Percentiles rank a stretch among this genome's conserved stretches.
Evolutionary conservation across 1,140 invertebrate species (phyloP).

Genomic region (Brachionus rubens): DNA sequence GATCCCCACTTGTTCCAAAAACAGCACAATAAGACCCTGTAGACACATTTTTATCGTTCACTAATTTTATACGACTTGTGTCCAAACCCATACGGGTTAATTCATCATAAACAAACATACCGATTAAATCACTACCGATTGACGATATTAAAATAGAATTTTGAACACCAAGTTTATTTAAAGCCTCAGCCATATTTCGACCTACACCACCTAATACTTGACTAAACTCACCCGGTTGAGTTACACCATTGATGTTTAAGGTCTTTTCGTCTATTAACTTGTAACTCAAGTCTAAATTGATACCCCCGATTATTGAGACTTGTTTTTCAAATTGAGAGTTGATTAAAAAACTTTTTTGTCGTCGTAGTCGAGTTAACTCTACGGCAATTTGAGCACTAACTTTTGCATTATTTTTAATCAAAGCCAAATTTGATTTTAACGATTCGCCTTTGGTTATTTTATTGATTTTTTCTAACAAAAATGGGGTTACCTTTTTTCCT

Average conservation of each 20-base stretch:
- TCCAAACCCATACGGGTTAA: conserved; percentile 59
- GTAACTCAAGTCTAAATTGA: conserved; percentile 47
- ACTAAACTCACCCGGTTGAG: conserved; percentile 53
- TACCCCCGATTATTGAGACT: conserved; percentile 49
- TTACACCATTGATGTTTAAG: conserved; percentile 53
- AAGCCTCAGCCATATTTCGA: conserved; percentile 80
- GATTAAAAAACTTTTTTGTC: conserved; percentile 50
- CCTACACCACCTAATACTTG: conserved; percentile 74
- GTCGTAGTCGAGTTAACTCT: conserved; percentile 67
- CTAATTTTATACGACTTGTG: conserved; percentile 55
- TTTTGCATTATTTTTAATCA: conserved; percentile 86
- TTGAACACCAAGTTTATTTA: conserved; percentile 69
- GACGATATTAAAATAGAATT: conserved; percentile 71
- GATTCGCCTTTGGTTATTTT: conserved; percentile 75
- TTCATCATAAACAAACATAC: conserved; percentile 58
- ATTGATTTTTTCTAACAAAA: conserved; percentile 73
- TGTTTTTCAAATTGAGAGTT: conserved; percentile 48
- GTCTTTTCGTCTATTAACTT: not conserved
- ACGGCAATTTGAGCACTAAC: conserved; percentile 78
- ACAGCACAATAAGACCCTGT: conserved; percentile 74
- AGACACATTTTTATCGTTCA: conserved; percentile 54
- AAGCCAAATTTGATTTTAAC: conserved; percentile 76
- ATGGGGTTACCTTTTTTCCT: conserved; percentile 89
- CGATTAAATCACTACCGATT: conserved; percentile 70
- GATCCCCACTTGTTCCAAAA: conserved; percentile 71